phyloP scores from a whole-genome alignment of 2,797 vertebrate genomes.

The Eremophila alpestris region DNA sequence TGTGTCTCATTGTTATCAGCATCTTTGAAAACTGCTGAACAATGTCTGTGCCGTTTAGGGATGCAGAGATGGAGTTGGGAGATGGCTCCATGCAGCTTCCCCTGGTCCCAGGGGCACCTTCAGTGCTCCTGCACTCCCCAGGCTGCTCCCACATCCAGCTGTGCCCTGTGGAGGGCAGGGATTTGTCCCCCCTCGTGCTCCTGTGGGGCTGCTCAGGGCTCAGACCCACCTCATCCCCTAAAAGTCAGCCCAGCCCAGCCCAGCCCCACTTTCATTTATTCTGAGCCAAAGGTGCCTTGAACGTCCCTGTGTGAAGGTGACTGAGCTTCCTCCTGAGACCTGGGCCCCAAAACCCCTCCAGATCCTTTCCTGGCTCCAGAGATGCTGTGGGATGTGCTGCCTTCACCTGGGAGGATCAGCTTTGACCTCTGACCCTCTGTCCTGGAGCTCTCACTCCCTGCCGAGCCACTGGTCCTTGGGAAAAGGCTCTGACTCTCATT shows the following conservation, averaged over 20 bases:
- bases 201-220: not conserved
- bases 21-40: slow-evolving; percentile 53
- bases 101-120: not conserved
- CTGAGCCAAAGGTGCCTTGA: not conserved
- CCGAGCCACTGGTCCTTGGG: not conserved
- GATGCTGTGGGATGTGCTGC: not conserved
- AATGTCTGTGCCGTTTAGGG: not conserved
- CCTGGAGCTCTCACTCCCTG: not conserved
- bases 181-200: not conserved
- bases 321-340: fast-evolving
- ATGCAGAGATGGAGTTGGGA: not conserved
- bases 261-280: not conserved
- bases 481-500: not conserved
- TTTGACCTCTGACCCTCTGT: not conserved
- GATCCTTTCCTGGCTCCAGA: not conserved
- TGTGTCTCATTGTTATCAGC: slow-evolving; percentile 28
- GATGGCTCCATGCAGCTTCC: fast-evolving
- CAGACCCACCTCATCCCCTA: not conserved
- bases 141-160: not conserved
- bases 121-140: not conserved
- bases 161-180: not conserved
- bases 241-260: not conserved
- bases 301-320: fast-evolving
- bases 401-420: fast-evolving
- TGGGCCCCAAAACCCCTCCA: not conserved